Conservation (phyloP, 1,140 invertebrate genomes). For the Zophobas atratus region DNA sequence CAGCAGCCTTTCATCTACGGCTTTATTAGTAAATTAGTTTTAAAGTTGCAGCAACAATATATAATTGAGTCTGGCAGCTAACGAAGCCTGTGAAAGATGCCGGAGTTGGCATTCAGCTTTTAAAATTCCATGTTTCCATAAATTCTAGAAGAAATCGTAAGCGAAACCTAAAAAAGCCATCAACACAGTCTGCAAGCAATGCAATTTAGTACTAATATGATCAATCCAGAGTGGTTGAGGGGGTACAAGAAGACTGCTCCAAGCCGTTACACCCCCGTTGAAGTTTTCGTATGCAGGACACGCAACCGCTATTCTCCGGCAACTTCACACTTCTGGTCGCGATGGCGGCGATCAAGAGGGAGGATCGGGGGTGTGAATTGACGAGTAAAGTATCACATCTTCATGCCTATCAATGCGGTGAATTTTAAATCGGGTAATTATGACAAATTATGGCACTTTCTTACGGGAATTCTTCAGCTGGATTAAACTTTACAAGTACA, state of each 20-base stretch:
- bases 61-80: neutral
- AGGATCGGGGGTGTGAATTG: constrained; percentile 44
- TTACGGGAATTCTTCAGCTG: neutral
- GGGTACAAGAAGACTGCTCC: constrained; percentile 36
- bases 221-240: constrained; percentile 53
- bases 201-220: constrained; percentile 60
- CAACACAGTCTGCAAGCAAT: constrained; percentile 50
- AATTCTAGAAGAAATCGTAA: constrained; percentile 11
- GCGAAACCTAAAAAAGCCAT: constrained; percentile 32
- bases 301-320: constrained; percentile 60
- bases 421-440: constrained; percentile 52
- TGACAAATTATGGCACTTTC: constrained; percentile 44
- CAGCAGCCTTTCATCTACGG: constrained; percentile 4
- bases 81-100: constrained; percentile 1
- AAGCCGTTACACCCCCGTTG: constrained; percentile 14
- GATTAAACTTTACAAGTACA: constrained; percentile 7
- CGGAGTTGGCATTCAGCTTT: neutral
- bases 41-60: constrained; percentile 21
- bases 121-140: constrained; percentile 12
- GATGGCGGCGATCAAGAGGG: constrained; percentile 42
- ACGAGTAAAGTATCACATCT: constrained; percentile 50
- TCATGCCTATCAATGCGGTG: constrained; percentile 53
- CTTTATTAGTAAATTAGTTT: constrained; percentile 12
- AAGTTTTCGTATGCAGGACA: constrained; percentile 51
- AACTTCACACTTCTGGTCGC: constrained; percentile 60